phyloP scores from a whole-genome alignment of 2,797 vertebrate species.

The Anniella stebbinsi region DNA sequence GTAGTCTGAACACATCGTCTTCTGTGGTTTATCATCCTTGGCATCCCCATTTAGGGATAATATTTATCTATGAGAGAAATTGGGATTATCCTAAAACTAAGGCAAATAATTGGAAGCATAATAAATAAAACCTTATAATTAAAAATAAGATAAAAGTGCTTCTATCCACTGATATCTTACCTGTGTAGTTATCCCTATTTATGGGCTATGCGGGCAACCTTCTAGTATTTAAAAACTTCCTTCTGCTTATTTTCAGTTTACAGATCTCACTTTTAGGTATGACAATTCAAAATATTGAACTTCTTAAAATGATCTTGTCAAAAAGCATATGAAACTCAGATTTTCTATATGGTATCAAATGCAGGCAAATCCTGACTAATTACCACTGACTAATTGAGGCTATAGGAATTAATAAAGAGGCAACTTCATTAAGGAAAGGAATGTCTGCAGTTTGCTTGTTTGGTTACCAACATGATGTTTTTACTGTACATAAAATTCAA shows the following conservation, averaged over 20 bases:
- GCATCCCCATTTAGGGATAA: neutral
- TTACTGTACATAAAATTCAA: neutral
- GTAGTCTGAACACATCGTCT: neutral
- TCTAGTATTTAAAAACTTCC: neutral
- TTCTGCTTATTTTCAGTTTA: neutral
- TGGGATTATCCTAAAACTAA: neutral
- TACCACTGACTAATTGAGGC: neutral
- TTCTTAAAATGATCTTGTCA: neutral
- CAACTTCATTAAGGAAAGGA: neutral
- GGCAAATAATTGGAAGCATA: neutral
- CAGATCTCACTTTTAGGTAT: neutral
- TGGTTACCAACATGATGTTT: neutral
- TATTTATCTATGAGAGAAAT: neutral
- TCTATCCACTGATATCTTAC: neutral
- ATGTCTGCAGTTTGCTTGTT: neutral
- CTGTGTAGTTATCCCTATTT: neutral
- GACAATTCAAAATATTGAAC: neutral
- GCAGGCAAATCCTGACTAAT: neutral
- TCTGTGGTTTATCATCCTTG: neutral
- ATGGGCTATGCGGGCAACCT: neutral
- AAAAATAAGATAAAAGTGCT: neutral
- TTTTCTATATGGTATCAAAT: neutral
- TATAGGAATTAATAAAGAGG: neutral
- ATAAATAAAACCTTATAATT: neutral
- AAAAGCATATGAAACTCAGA: neutral